Evolutionary conservation across 2,113 vertebrate genomes (phyloP), one percentile per base, ranked within the genome.

Genomic region (Rhinoptilus africanus): DNA sequence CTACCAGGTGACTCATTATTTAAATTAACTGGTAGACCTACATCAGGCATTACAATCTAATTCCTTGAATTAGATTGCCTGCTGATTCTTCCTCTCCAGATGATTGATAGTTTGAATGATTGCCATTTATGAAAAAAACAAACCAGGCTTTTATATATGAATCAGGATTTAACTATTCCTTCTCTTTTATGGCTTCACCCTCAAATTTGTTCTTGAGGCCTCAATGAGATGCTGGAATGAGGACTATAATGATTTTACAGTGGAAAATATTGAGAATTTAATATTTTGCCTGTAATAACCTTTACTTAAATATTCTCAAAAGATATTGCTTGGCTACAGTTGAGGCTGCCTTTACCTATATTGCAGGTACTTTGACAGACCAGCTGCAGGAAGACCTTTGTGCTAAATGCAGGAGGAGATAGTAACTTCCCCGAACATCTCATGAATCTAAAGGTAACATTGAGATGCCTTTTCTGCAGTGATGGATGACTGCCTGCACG

Each of bases 1-100:
- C 89, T 97, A 97, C 94, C 96, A 96, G 94, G 94, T 97, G 96
- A 97, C 89, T 96, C 96, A 96, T 98, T 97, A 97, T 97, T 97
- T 94, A 97, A 98, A 97, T 97, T 97, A 97, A 97, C 95, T 85
- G 41, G 80, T 95, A 91, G 91, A 92, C 86, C 92, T 94, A 92
- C 96, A 98, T 95, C 93, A 96, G 87, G 83, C 95, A 95, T 93
- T 96, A 87, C 86, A 93, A 92, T 88, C 88, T 92, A 92, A 96
- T 97, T 95, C 83, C 89, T 91, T 92, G 89, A 97, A 97, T 97
- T 97, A 92, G 83, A 91, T 95, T 95, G 89, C 92, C 89, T 84
- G 93, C 89, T 96, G 95, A 92, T 96, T 95, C 94, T 92, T 95
- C 92, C 92, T 93, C 92, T 96, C 85, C 69, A 96, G 63, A 92